These are phyloP conservation scores for Aphelenchoides besseyi DNA, from an alignment of 1,140 invertebrate genomes.

Conservation along the genomic window DNA sequence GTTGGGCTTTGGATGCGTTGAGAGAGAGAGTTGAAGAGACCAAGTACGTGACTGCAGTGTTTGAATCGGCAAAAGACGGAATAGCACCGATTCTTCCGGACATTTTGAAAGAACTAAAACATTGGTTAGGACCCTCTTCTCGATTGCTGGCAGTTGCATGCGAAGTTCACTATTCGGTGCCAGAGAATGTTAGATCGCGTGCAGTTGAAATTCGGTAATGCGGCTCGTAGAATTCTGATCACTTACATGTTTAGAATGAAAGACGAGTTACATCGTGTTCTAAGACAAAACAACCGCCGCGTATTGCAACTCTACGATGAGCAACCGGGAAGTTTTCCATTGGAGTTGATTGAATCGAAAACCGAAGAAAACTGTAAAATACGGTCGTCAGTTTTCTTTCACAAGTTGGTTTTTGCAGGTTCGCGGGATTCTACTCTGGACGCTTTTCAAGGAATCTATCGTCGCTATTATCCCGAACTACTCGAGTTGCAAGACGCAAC, in stretches of 20 bases:
- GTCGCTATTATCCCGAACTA: constrained; percentile 46
- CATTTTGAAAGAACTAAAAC: constrained; percentile 45
- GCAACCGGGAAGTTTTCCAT: constrained; percentile 28
- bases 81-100: constrained; percentile 42
- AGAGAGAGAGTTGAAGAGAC: constrained; percentile 33
- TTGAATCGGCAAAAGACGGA: constrained; percentile 46
- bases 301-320: constrained; percentile 46
- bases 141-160: constrained; percentile 47
- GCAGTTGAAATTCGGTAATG: constrained; percentile 46
- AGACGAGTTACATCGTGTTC: constrained; percentile 43
- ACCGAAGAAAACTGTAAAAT: constrained; percentile 49
- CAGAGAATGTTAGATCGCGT: constrained; percentile 43
- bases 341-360: constrained; percentile 45
- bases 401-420: too few species aligned
- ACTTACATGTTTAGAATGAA: constrained; percentile 43
- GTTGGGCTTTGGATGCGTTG: constrained; percentile 23
- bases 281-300: constrained; percentile 48
- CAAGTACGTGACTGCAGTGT: constrained; percentile 54
- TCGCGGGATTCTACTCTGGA: constrained; percentile 36
- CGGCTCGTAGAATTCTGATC: neutral
- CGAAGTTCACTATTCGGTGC: constrained; percentile 57
- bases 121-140: constrained; percentile 45
- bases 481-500: constrained; percentile 36
- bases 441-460: constrained; percentile 51
- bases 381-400: too few species aligned